Base-by-base conservation (phyloP, 1,140 invertebrate genomes). In the Laupala kohalensis region DNA sequence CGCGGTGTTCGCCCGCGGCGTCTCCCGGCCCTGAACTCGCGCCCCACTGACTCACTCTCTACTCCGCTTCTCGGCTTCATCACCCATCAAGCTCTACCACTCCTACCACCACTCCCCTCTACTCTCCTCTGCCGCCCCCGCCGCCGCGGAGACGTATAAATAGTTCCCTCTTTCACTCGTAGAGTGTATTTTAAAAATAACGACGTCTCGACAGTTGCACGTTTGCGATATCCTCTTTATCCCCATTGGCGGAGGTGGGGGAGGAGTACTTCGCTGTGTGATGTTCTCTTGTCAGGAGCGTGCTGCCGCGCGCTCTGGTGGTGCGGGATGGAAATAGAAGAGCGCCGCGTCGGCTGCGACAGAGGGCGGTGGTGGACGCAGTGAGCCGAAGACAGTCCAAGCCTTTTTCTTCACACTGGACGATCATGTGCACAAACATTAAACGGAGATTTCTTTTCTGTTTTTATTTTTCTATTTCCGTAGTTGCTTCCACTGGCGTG, bases 51-150 rank as follows among this genome's bases (percentile, higher is more conserved):
- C 62, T 64, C 15, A 24, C 13, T 25, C n/a, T 29, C 28, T 28
- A 12, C 64, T 37, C 29, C 62, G 82, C 75, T 85, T 82, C 27
- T 81, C 76, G 53, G 80, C 82, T 75, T 67, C 76, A 9, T 53
- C 37, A 19, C 37, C 37, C 37, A 19, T 19, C 37, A 4, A 4
- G 37, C 4, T 4, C 9, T 4, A 2, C 37, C 37, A 19, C 37
- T 13, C 37, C 37, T 19, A 53, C 37, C 9, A 9, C 37, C 37
- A 9, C 37, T 9, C 30, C 30, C 30, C 30, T 6, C 30, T 15
- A 6, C 30, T 15, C n/a, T n/a, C n/a, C n/a, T n/a, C n/a, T 19
- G 37, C 37, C 37, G 37, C 37, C 37, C 9, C 37, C 37, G 37
- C 37, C 37, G 75, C 27, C 75, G 75, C 70, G 65, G 67, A 71